Conservation (phyloP, 2,113 vertebrate genomes). For the Grammomys surdaster region DNA sequence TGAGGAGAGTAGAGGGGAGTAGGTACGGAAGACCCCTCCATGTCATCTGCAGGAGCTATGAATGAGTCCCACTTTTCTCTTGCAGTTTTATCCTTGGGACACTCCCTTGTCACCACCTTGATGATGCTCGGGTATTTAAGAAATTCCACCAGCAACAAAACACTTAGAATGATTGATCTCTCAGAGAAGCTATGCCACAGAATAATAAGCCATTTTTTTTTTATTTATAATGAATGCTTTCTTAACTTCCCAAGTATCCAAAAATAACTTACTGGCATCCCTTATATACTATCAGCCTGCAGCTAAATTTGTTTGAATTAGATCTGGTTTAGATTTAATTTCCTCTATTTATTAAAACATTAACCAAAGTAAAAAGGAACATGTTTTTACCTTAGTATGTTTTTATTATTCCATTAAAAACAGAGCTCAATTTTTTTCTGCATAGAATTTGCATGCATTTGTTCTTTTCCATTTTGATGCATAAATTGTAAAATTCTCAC, state of each 20-base stretch:
- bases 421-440: background rate
- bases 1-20: background rate
- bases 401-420: slow-evolving; percentile 20
- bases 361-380: background rate
- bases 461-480: slow-evolving; percentile 43
- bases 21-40: background rate
- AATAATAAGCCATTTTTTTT: background rate
- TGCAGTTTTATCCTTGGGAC: background rate
- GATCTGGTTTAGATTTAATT: slow-evolving; percentile 36
- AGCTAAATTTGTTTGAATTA: background rate
- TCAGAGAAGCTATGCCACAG: background rate
- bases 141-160: background rate
- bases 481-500: slow-evolving; percentile 41
- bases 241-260: background rate
- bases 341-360: slow-evolving; percentile 28
- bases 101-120: background rate
- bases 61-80: background rate
- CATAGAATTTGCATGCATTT: background rate
- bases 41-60: background rate
- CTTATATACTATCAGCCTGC: background rate
- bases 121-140: background rate
- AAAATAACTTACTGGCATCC: background rate
- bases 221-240: background rate
- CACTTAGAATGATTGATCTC: background rate
- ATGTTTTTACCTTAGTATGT: background rate